These are phyloP conservation scores for Alligator sinensis DNA, from an alignment of 2,113 vertebrate species.

Conservation along the genomic window DNA sequence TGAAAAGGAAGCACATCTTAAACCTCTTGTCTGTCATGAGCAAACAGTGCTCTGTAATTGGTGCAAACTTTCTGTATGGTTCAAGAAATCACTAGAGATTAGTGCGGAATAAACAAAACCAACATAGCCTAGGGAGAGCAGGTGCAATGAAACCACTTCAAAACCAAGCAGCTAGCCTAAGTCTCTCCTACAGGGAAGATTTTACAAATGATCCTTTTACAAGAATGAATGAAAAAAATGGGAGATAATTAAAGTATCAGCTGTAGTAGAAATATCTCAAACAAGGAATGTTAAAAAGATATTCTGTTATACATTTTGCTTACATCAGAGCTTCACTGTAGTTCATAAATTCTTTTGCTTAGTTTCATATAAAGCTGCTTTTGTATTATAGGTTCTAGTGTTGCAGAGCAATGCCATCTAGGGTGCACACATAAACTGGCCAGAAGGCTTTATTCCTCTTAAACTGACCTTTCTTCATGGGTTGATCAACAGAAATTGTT, in stretches of 20 bases:
- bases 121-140: slow-evolving; percentile 25
- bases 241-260: slow-evolving; percentile 19
- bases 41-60: background rate
- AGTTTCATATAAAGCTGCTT: background rate
- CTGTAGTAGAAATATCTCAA: slow-evolving; percentile 29
- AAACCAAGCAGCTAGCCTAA: background rate
- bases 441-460: background rate
- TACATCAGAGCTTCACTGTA: background rate
- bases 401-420: slow-evolving; percentile 55
- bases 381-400: background rate
- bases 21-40: background rate
- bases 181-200: background rate
- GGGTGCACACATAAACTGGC: background rate
- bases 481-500: background rate
- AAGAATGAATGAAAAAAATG: background rate
- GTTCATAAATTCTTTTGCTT: slow-evolving; percentile 18
- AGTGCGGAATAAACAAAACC: slow-evolving; percentile 20
- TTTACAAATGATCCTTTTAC: slow-evolving; percentile 21
- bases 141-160: slow-evolving; percentile 42
- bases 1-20: background rate
- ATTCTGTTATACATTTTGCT: background rate
- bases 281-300: background rate
- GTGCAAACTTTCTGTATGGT: background rate
- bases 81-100: background rate
- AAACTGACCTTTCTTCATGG: background rate